Base-by-base conservation (phyloP, 2,113 vertebrate species). In the Pongo abelii region DNA sequence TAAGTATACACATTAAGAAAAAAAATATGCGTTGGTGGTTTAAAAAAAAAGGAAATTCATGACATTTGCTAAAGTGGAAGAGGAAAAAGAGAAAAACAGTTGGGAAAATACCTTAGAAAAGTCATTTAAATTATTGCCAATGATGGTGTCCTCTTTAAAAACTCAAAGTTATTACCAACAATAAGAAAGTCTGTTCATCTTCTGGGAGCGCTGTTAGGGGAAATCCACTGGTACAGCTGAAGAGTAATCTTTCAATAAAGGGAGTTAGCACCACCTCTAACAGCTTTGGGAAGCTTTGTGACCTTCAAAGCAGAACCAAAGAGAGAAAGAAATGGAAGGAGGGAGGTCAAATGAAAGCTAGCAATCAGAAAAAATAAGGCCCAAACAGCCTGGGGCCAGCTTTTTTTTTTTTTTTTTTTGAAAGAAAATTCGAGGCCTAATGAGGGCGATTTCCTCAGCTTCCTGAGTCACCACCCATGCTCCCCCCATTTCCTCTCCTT, bases 361-460 rank as follows among this genome's bases (percentile, higher is more conserved):
- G 40, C 40, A 94, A 94, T 86, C 78, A 94, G 48, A 85, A 97
- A 85, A 97, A 93, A 86, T 32, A 83, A 89, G 72, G 55, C 32
- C 84, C 75, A 91, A 90, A 75, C 30, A 74, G 80, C 43, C 70
- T 8, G 32, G 2, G 35, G 84, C 4, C 84, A 92, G n/a, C 40
- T 93, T 94, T 92, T 12, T 30, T 1, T 64, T 27, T 27, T 85
- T 70, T 84, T 67, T 59, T 59, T 27, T 61, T 30, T 85, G 67
- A 48, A 75, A 61, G 78, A 92, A 96, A 88, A 83, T 93, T 94
- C 50, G 95, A 93, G 85, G 92, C 64, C 75, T 64, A 96, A 95
- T 84, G 96, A 97, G 72, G 46, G 78, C 69, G 79, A 89, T 87
- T 95, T 95, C 79, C 78, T 79, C 69, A 97, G 96, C 89, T 93